phyloP scores from a whole-genome alignment of 1,140 invertebrate species.

The Calliphora vicina region DNA sequence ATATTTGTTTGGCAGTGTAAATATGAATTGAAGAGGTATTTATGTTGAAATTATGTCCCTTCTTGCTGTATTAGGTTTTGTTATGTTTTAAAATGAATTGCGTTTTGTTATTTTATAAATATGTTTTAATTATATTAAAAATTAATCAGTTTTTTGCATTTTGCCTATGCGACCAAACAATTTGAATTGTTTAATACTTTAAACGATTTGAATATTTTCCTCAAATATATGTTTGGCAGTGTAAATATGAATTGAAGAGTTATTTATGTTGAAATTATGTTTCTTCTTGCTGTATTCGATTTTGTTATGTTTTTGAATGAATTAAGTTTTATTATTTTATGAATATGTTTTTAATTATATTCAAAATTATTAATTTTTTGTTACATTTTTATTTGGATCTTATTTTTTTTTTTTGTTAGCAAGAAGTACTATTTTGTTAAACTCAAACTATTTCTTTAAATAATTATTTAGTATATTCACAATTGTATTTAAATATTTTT shows the following conservation, averaged over 20 bases:
- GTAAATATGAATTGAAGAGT: not conserved
- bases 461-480: no score
- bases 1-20: constrained; percentile 14
- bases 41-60: not conserved
- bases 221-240: constrained; percentile 21
- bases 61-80: no score
- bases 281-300: no score
- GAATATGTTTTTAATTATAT: not conserved
- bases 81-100: not conserved
- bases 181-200: constrained; percentile 17
- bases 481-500: no score
- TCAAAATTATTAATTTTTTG: no score
- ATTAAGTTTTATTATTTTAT: not conserved
- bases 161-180: not conserved
- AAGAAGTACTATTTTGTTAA: no score
- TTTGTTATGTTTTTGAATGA: not conserved
- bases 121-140: not conserved
- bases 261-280: not conserved
- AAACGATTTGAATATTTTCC: constrained; percentile 30
- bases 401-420: no score
- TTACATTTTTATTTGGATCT: no score
- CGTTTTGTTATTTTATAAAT: not conserved
- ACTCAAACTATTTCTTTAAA: no score
- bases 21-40: not conserved
- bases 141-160: no score